Percentiles rank a stretch among this genome's conserved stretches.
phyloP scores from a whole-genome alignment of 2,113 vertebrate species.

The Macquaria ambigua region DNA sequence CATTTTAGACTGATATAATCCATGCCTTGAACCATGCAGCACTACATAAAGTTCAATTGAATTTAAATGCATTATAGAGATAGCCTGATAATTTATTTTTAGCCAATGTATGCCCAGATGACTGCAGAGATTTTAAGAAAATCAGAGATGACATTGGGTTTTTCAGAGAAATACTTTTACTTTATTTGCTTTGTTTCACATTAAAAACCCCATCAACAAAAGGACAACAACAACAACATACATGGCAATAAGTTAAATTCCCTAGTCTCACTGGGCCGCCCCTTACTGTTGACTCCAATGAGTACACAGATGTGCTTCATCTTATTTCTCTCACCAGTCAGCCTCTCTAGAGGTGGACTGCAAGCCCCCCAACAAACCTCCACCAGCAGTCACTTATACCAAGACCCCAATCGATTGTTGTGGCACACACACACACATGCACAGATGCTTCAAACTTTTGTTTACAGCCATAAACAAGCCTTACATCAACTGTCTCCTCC shows the following conservation, averaged over 20 bases:
- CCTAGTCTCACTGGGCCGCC: neutral
- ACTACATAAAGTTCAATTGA: slow-evolving; percentile 1
- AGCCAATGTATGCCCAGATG: neutral
- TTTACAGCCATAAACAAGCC: slow-evolving; percentile 48
- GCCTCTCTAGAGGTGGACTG: neutral
- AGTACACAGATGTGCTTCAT: neutral
- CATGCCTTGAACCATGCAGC: neutral
- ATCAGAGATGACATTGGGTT: neutral
- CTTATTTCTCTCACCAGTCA: neutral
- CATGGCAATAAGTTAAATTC: neutral
- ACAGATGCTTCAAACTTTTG: slow-evolving; percentile 24
- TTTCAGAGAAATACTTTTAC: neutral
- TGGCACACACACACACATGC: neutral
- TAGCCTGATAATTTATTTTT: neutral
- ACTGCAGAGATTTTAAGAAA: neutral
- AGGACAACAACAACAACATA: neutral
- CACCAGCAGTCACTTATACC: slow-evolving; percentile 26
- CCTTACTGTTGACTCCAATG: slow-evolving; percentile 1
- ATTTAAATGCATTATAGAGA: neutral
- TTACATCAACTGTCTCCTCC: slow-evolving; percentile 3
- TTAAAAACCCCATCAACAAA: neutral
- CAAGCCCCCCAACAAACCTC: slow-evolving; percentile 9
- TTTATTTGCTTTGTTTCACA: neutral
- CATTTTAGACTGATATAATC: neutral
- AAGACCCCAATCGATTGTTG: slow-evolving; percentile 28